These are phyloP conservation scores for Watsonalla binaria DNA, from an alignment of 2,888 invertebrate species.

Conservation along the genomic window DNA sequence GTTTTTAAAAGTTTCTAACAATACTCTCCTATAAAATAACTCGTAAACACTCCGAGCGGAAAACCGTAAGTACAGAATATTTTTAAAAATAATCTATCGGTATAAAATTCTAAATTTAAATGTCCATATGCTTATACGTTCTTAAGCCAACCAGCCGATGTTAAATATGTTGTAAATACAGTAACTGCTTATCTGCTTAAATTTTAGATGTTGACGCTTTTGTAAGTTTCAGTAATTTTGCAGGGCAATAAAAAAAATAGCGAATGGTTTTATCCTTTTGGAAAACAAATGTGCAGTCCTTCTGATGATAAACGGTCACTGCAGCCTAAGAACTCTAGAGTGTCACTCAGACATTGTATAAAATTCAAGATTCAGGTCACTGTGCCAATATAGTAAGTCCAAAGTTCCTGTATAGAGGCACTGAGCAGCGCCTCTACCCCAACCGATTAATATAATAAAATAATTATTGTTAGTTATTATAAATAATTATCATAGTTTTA, in stretches of 20 bases:
- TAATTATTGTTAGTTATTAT: too few species aligned
- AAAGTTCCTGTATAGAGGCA: too few species aligned
- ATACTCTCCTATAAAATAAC: background rate
- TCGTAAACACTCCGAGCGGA: constrained; percentile 1
- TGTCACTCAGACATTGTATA: too few species aligned
- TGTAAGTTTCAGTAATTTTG: too few species aligned
- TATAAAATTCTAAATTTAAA: constrained; percentile 28
- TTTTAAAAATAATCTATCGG: constrained; percentile 26
- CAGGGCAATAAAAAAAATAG: too few species aligned
- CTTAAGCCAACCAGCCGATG: constrained; percentile 14
- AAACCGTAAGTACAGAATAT: constrained; percentile 7
- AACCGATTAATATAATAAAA: background rate
- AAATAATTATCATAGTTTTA: constrained; percentile 10
- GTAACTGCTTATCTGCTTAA: constrained; percentile 8
- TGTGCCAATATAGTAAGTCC: too few species aligned
- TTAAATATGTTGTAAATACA: constrained; percentile 17
- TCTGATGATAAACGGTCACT: too few species aligned
- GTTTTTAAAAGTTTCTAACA: background rate
- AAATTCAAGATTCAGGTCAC: too few species aligned
- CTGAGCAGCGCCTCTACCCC: background rate
- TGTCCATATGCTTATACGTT: constrained; percentile 23
- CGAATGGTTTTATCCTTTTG: too few species aligned
- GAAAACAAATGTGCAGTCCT: too few species aligned
- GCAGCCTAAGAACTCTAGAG: too few species aligned
- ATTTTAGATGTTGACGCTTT: too few species aligned